These are phyloP conservation scores for Phyllotreta cruciferae DNA, from an alignment of 2,888 invertebrate species.

Conservation along the genomic window DNA sequence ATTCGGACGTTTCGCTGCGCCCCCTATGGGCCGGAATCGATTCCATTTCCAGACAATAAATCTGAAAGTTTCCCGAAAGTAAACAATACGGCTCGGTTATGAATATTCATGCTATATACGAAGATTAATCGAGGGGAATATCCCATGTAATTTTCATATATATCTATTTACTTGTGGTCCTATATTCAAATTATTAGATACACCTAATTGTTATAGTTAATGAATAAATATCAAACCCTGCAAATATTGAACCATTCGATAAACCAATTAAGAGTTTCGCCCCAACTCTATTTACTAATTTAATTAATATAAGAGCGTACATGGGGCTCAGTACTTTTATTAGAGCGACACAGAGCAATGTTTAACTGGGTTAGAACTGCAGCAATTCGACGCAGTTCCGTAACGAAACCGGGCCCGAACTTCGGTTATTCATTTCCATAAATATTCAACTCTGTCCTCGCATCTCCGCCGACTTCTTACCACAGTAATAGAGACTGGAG, in stretches of 20 bases:
- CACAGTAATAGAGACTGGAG: conserved; percentile 31
- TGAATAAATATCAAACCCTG: neutral
- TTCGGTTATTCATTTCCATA: conserved; percentile 40
- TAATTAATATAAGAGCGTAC: too few species aligned
- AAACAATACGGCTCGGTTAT: conserved; percentile 27
- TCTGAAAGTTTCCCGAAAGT: conserved; percentile 28
- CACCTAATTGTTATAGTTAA: neutral
- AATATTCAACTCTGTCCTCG: conserved; percentile 40
- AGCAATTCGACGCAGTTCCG: conserved; percentile 35
- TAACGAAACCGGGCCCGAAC: conserved; percentile 30
- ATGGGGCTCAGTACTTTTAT: too few species aligned
- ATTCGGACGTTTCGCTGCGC: conserved; percentile 6
- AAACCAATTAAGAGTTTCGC: too few species aligned
- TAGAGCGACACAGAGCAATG: too few species aligned
- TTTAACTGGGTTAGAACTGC: conserved; percentile 42
- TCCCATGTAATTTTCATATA: conserved; percentile 12
- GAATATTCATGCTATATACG: conserved; percentile 25
- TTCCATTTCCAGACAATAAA: conserved; percentile 24
- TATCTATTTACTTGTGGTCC: conserved; percentile 4
- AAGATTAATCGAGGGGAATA: conserved; percentile 20
- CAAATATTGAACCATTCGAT: too few species aligned
- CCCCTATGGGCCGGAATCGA: conserved; percentile 15
- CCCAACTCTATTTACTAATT: too few species aligned
- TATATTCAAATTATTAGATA: neutral
- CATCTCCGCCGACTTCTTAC: conserved; percentile 33